Base-by-base conservation (phyloP, 2,888 invertebrate species). In the Dusona sp. region DNA sequence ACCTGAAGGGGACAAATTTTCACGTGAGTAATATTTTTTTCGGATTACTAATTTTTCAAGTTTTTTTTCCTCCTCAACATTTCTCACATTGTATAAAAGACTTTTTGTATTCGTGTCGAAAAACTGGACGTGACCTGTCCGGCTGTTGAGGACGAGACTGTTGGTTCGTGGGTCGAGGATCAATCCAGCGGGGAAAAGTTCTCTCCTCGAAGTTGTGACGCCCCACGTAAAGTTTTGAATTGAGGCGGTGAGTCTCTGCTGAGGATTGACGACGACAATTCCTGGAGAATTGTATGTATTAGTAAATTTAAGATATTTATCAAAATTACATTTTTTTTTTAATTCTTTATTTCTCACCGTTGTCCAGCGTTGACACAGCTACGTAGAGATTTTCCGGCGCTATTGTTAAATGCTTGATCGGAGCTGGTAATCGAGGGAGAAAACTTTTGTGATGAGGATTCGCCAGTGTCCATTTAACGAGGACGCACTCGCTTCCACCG, bases 401-500 rank as follows among this genome's bases (percentile, higher is more conserved):
- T 77, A 96, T 95, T 3, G 95, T 94, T 36, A 98, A 94, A 90
- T 96, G 96, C 74, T 95, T 94, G 61, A 98, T 96, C 2, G 96
- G 95, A 19, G 96, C 96, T 3, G 97, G 95, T 89, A 98, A 94
- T 74, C 98, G 95, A 0, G 98, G 98, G 70, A 97, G 91, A 93
- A 96, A 97, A 38, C 95, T 94, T 89, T 95, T 95, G 0, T 94
- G 91, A 7, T 95, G 92, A 0, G 95, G 93, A 89, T 95, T 94
- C 54, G 95, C 94, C 33, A 96, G 87, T 77, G 95, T 95, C 98
- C 98, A 98, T 92, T 96, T 97, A 0, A 98, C 97, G 75, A 98
- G 93, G 0, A 97, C 97, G 90, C 96, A 95, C 93, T 98, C 98
- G 70, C 95, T 95, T n/a, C 97, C 98, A 11, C 97, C 97, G 90